phyloP scores from a whole-genome alignment of 2,797 vertebrate species.

The Nannoperca obscura region DNA sequence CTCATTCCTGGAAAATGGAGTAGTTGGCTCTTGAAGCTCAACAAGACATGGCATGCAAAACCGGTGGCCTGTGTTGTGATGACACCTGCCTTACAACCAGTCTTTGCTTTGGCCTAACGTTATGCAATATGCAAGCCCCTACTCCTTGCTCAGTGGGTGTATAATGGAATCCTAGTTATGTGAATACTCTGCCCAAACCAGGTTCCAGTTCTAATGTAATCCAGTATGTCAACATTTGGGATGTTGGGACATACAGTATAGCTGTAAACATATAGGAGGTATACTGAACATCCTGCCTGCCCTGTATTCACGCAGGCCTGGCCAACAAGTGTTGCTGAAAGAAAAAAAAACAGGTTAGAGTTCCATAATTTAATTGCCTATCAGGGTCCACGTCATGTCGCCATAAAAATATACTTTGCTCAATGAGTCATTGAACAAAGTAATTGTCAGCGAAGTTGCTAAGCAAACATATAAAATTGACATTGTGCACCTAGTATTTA shows the following conservation, averaged over 20 bases:
- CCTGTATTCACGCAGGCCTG: neutral
- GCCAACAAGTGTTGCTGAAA: neutral
- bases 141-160: slow-evolving; percentile 37
- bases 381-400: neutral
- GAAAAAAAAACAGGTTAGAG: slow-evolving; percentile 6
- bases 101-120: slow-evolving; percentile 22
- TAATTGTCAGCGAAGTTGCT: neutral
- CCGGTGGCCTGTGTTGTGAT: slow-evolving; percentile 2
- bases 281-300: neutral
- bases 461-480: neutral
- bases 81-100: slow-evolving; percentile 11
- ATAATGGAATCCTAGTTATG: slow-evolving; percentile 61
- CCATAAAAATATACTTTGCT: slow-evolving; percentile 7
- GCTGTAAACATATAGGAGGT: neutral
- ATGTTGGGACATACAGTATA: neutral
- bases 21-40: neutral
- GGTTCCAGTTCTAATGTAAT: slow-evolving; percentile 10
- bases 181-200: slow-evolving; percentile 46
- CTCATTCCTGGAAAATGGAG: neutral
- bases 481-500: neutral
- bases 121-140: neutral
- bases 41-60: slow-evolving; percentile 16
- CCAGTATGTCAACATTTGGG: neutral
- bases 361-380: neutral
- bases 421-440: slow-evolving; percentile 4